A percentile compares a stretch with the other conserved stretches of the same genome.
These are phyloP conservation scores for Struthidea cinerea DNA, from an alignment of 2,113 vertebrate genomes.

Conservation along the genomic window DNA sequence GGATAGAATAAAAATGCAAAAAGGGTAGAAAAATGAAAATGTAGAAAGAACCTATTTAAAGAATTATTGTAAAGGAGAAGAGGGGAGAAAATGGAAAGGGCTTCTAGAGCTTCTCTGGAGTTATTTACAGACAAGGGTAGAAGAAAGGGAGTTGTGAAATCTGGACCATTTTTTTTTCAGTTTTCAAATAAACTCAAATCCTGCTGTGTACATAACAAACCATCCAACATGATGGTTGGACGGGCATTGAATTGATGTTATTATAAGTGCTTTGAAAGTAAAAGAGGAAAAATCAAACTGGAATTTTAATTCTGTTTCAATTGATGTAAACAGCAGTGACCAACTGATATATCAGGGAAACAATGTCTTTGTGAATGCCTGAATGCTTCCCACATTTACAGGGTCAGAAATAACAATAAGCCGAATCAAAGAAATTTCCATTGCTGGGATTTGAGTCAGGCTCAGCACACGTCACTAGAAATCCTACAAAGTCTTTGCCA, in stretches of 20 bases:
- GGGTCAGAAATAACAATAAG: constrained; percentile 40
- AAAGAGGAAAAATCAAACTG: not conserved
- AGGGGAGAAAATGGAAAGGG: not conserved
- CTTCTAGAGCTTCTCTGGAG: not conserved
- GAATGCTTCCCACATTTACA: not conserved
- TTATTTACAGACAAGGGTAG: not conserved
- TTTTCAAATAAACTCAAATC: constrained; percentile 4
- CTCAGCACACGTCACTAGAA: constrained; percentile 6
- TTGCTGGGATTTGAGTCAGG: constrained; percentile 24
- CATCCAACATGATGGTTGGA: not conserved
- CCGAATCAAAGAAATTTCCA: constrained; percentile 25
- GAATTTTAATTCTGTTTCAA: constrained; percentile 12
- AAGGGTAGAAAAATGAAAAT: not conserved
- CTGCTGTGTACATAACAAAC: not conserved
- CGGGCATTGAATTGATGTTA: not conserved
- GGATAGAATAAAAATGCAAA: not conserved
- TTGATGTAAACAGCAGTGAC: not conserved
- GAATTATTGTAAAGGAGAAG: not conserved
- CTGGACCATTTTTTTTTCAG: not conserved
- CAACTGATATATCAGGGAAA: not conserved
- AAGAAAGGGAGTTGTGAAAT: not conserved
- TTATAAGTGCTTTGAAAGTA: not conserved
- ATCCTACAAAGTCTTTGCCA: constrained; percentile 24
- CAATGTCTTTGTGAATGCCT: not conserved
- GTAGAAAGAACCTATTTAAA: not conserved